phyloP scores from a whole-genome alignment of 35 echinoderm and acorn worm genomes.

The Apostichopus parvimensis region DNA sequence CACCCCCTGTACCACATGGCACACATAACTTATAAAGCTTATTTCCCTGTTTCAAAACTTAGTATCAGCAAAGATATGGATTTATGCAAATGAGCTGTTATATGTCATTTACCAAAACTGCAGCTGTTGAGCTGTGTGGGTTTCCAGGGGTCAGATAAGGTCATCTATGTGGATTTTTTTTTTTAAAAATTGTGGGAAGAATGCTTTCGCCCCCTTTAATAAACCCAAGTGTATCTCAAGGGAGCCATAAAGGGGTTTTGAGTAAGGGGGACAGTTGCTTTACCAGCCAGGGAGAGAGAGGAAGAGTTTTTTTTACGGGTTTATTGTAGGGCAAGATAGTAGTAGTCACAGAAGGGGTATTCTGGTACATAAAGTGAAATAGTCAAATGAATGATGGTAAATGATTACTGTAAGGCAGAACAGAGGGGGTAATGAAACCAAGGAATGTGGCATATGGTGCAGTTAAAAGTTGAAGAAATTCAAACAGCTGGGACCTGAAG shows the following conservation, averaged over 20 bases:
- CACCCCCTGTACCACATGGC: too few species aligned
- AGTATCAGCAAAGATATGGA: neutral
- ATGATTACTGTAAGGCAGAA: neutral
- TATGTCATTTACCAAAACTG: neutral
- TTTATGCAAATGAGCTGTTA: conserved; percentile 7
- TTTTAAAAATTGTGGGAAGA: neutral
- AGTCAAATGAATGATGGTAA: neutral
- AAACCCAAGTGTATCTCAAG: neutral
- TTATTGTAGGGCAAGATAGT: neutral
- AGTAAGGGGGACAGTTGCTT: conserved; percentile 18
- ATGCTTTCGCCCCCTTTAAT: too few species aligned
- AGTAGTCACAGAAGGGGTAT: conserved; percentile 11
- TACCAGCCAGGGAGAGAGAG: neutral
- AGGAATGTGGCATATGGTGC: neutral
- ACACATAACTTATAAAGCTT: neutral
- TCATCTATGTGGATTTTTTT: conserved; percentile 9
- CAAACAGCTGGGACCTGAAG: neutral
- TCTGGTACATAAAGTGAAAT: neutral
- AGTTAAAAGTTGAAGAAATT: neutral
- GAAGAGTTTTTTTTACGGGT: neutral
- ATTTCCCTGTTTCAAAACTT: neutral
- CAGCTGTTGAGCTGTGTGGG: conserved; percentile 1
- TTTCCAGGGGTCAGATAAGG: conserved; percentile 4
- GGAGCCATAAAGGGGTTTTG: conserved; percentile 4
- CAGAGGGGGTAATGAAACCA: neutral